Conservation (phyloP, 2,113 vertebrate genomes). For the Ifrita kowaldi region DNA sequence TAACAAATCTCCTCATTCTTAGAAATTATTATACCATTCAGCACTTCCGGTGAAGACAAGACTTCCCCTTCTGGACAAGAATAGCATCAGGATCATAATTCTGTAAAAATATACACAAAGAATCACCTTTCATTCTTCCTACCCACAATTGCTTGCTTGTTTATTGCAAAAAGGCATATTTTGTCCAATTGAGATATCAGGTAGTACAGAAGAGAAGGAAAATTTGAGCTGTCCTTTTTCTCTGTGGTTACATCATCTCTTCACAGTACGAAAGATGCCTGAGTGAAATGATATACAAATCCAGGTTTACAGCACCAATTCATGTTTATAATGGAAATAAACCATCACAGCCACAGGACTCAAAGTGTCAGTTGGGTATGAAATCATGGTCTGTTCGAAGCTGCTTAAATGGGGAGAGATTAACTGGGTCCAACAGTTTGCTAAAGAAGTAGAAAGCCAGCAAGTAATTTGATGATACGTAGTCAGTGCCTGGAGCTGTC, state of each 20-base stretch:
- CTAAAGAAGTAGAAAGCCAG: background rate
- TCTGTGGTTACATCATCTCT: background rate
- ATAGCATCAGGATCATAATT: background rate
- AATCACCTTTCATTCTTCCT: background rate
- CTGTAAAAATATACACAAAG: background rate
- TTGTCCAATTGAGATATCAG: background rate
- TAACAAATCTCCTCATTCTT: background rate
- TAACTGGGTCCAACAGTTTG: background rate
- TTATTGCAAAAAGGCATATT: background rate
- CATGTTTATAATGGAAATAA: background rate
- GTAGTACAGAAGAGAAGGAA: background rate
- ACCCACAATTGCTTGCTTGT: background rate
- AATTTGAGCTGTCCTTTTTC: background rate
- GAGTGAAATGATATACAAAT: background rate
- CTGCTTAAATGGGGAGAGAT: background rate
- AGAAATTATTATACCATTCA: accelerated
- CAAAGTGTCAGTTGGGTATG: background rate
- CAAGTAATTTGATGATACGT: background rate
- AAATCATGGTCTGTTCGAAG: background rate
- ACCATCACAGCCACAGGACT: background rate
- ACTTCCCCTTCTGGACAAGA: too few species aligned
- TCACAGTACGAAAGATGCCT: background rate
- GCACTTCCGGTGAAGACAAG: background rate
- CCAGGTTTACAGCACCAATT: background rate
- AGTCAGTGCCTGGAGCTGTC: background rate